phyloP scores from a whole-genome alignment of 1,140 invertebrate species.

The Glossosoma conforme region DNA sequence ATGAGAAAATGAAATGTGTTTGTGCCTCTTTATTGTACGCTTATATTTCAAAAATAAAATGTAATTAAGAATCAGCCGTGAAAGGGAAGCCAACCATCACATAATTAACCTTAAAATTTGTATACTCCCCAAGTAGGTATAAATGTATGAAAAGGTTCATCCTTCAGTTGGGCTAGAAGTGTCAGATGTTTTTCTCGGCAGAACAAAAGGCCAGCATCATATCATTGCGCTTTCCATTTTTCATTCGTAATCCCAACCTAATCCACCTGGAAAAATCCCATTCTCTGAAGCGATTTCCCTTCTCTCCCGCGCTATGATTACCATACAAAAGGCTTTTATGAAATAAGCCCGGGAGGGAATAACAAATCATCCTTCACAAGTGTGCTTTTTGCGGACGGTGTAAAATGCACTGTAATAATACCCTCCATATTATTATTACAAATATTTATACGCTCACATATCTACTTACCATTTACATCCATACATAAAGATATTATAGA shows the following conservation, averaged over 20 bases:
- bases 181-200: not conserved
- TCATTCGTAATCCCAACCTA: conserved; percentile 47
- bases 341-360: conserved; percentile 29
- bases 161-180: not conserved
- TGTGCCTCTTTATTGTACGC: no score
- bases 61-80: no score
- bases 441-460: no score
- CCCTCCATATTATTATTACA: conserved; percentile 9
- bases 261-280: conserved; percentile 49
- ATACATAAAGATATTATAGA: no score
- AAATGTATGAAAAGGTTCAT: no score
- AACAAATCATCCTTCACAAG: conserved; percentile 23
- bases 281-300: conserved; percentile 43
- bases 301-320: conserved; percentile 26
- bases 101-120: no score
- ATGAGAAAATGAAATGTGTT: no score
- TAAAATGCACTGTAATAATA: conserved; percentile 11
- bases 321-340: conserved; percentile 33
- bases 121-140: no score
- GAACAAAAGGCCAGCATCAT: conserved; percentile 16
- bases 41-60: no score
- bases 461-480: no score
- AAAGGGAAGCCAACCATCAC: no score
- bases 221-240: conserved; percentile 31
- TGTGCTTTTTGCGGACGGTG: conserved; percentile 14